These are phyloP conservation scores for Reticulitermes speratus DNA, from an alignment of 1,140 invertebrate species.

Conservation along the genomic window DNA sequence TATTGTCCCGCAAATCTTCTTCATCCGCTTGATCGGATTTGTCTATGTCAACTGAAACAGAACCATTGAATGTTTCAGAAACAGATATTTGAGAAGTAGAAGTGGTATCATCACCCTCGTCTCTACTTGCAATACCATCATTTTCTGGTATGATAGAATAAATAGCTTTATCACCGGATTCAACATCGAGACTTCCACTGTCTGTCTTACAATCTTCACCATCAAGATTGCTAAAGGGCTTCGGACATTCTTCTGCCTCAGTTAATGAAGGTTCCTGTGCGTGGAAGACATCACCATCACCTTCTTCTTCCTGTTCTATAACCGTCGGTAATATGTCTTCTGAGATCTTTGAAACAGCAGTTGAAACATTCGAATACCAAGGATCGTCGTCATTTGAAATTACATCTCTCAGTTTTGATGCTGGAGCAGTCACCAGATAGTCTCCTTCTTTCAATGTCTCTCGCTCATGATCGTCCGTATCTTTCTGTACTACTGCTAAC, in stretches of 20 bases:
- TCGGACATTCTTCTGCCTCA: neutral
- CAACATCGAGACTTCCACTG: neutral
- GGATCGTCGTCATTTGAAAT: neutral
- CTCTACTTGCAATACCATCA: neutral
- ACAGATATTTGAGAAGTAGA: neutral
- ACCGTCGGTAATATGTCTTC: neutral
- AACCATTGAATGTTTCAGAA: neutral
- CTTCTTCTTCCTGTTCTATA: conserved; percentile 14
- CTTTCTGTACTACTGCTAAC: neutral
- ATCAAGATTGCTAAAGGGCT: too few species aligned
- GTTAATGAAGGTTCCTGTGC: neutral
- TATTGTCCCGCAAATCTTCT: neutral
- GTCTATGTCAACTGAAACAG: neutral
- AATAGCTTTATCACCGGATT: neutral
- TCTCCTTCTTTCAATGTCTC: neutral
- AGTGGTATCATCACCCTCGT: neutral
- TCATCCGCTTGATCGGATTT: neutral
- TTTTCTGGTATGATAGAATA: neutral
- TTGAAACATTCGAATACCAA: neutral
- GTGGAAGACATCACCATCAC: neutral
- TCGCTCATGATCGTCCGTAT: neutral
- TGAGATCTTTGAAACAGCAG: neutral
- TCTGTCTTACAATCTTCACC: neutral
- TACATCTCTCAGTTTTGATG: neutral
- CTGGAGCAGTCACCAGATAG: neutral